A percentile compares a stretch with the other conserved stretches of the same genome.
phyloP scores from a whole-genome alignment of 2,113 vertebrate species.

The Platysteira castanea region DNA sequence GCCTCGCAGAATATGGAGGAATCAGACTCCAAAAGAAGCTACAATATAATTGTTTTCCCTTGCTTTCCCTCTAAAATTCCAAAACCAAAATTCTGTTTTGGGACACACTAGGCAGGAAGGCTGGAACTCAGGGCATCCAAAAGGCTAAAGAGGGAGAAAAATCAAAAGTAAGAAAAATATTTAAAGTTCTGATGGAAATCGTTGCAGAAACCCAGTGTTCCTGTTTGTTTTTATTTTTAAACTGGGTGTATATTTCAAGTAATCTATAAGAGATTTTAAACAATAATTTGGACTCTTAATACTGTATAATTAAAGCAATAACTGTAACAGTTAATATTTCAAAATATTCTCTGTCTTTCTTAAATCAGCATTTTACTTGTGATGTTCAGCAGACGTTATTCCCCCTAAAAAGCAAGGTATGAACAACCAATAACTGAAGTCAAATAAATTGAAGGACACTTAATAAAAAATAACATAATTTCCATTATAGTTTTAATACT shows the following conservation, averaged over 20 bases:
- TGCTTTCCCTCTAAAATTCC: background rate
- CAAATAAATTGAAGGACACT: background rate
- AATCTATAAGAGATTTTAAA: background rate
- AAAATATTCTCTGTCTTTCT: background rate
- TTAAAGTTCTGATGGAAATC: background rate
- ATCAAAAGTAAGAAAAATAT: background rate
- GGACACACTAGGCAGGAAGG: background rate
- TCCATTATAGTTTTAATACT: background rate
- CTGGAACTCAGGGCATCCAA: background rate
- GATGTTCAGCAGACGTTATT: background rate
- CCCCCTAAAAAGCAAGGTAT: background rate
- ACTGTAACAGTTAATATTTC: background rate
- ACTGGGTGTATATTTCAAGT: background rate
- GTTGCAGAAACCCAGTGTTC: background rate
- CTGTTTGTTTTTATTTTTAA: background rate
- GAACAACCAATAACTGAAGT: background rate
- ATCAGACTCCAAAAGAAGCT: background rate
- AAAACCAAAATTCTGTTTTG: background rate
- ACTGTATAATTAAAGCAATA: background rate
- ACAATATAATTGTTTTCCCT: background rate
- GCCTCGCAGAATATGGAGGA: background rate
- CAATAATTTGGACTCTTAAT: background rate
- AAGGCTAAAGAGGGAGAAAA: background rate
- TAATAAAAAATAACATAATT: background rate
- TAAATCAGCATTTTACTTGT: conserved; percentile 1